These are phyloP conservation scores for Erpetoichthys calabaricus DNA, from an alignment of 2,797 vertebrate genomes.

Conservation along the genomic window DNA sequence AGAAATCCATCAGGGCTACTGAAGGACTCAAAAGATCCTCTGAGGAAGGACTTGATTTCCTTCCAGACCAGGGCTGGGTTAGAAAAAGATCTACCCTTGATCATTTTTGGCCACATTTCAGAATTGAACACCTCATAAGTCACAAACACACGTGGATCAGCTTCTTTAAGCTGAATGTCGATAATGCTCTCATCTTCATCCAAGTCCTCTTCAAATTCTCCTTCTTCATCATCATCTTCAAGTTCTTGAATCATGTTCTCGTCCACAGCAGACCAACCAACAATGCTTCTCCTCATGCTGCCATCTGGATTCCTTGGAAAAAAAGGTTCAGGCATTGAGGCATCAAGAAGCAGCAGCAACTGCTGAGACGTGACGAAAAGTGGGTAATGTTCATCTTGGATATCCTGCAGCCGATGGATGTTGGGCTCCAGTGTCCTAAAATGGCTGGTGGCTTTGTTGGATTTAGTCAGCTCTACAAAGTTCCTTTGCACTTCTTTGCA, in stretches of 20 bases:
- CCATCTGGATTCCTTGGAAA: conserved; percentile 59
- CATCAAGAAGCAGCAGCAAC: conserved; percentile 49
- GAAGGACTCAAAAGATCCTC: conserved; percentile 59
- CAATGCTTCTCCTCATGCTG: conserved; percentile 44
- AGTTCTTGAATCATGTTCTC: conserved; percentile 36
- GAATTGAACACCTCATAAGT: conserved; percentile 44
- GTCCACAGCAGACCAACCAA: conserved; percentile 50
- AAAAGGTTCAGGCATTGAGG: conserved; percentile 50
- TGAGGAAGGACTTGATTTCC: conserved; percentile 62
- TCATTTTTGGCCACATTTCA: conserved; percentile 58
- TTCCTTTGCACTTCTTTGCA: conserved; percentile 58
- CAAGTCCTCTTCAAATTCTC: conserved; percentile 27
- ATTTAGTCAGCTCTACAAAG: conserved; percentile 57
- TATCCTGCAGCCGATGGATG: conserved; percentile 47
- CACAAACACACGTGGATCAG: conserved; percentile 43
- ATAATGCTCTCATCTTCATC: conserved; percentile 31
- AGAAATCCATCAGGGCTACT: conserved; percentile 40
- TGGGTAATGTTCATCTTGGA: conserved; percentile 53
- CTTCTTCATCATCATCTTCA: conserved; percentile 46
- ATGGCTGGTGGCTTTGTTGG: conserved; percentile 45
- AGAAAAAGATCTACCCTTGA: conserved; percentile 47
- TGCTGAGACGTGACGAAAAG: conserved; percentile 56
- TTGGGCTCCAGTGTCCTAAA: conserved; percentile 44
- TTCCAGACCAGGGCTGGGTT: conserved; percentile 60
- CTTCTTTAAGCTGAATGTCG: conserved; percentile 24